Evolutionary conservation across 2,888 invertebrate species (phyloP), one percentile per base, ranked within the genome.

Genomic region (Poecilobothrus nobilitatus): DNA sequence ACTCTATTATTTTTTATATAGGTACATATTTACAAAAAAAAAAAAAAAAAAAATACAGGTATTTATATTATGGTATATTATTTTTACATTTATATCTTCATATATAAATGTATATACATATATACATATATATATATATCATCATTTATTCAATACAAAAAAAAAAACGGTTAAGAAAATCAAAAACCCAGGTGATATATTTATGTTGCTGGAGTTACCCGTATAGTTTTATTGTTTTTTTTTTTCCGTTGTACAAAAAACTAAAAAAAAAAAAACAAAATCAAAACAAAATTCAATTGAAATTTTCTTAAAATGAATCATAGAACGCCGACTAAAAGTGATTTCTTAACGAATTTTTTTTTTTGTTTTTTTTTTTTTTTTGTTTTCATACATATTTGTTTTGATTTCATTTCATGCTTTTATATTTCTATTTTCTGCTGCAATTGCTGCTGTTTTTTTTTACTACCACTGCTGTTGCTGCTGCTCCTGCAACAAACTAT

Each of bases 301-400:
- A 53, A 53, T 53, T 53, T 53, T 53, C 53, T 53, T 53, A 53
- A 53, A 53, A 53, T 53, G 53, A 53, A 53, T 53, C 53, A 53
- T 53, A 53, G 15, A 9, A 37, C 53, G 53, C 53, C 53, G 53
- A 53, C 53, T 53, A 53, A 53, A 18, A 53, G 53, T n/a, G 41
- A 8, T 41, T 41, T 41, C 15, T 41, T 53, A 37, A 8, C 12
- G 18, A n/a, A n/a, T n/a, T 53, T 53, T 53, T 53, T 53, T 8
- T 5, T 37, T 53, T 18, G 15, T 18, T 18, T 53, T 53, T 12
- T 18, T 53, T 1, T 53, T 53, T 18, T 53, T 53, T 18, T 53
- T 53, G 12, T 37, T 10, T 12, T 37, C 2, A 1, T 37, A 2
- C 37, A 27, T 27, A 27, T 27, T 27, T 27, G 27, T 27, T 27